phyloP scores from a whole-genome alignment of 2,113 vertebrate species.

The Python bivittatus region DNA sequence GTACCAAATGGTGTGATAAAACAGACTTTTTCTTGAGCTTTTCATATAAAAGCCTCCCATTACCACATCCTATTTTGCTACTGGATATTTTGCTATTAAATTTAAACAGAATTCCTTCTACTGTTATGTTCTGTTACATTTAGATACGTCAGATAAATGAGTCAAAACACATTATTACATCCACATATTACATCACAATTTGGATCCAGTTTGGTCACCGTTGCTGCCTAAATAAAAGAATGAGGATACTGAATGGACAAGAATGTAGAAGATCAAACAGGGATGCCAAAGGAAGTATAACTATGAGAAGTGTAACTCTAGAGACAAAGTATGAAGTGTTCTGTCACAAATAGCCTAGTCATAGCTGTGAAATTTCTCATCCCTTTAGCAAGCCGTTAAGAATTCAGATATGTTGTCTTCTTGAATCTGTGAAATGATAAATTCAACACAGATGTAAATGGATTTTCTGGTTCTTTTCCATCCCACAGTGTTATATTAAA shows the following conservation, averaged over 20 bases:
- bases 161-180: neutral
- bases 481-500: neutral
- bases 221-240: neutral
- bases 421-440: neutral
- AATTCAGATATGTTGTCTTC: neutral
- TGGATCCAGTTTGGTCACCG: neutral
- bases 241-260: neutral
- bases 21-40: neutral
- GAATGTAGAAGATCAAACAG: neutral
- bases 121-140: neutral
- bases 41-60: neutral
- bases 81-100: neutral
- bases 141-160: neutral
- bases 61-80: neutral
- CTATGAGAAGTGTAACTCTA: neutral
- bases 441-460: conserved; percentile 25
- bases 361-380: neutral
- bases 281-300: neutral
- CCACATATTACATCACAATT: neutral
- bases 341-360: neutral
- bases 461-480: conserved; percentile 4
- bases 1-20: neutral
- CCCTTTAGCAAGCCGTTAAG: neutral
- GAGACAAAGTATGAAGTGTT: neutral
- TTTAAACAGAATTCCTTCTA: too few relatives aligned